Percentiles rank a stretch among this genome's conserved stretches.
phyloP scores from a whole-genome alignment of 2,113 vertebrate species.

The Hemibagrus wyckioides region DNA sequence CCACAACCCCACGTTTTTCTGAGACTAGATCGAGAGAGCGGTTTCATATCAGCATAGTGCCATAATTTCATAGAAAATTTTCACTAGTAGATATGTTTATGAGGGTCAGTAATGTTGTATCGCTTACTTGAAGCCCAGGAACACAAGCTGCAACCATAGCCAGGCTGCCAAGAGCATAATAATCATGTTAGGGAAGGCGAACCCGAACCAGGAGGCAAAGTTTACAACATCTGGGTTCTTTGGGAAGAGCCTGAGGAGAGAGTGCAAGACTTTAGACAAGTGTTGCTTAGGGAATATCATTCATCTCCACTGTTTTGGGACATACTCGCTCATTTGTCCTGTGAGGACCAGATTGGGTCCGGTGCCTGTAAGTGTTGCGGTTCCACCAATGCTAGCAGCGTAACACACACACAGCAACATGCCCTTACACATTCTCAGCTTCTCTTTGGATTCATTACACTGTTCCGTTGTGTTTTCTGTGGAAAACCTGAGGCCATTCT shows the following conservation, averaged over 20 bases:
- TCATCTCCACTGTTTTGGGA: slow-evolving; percentile 33
- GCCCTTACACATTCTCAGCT: slow-evolving; percentile 77
- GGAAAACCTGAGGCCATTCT: slow-evolving; percentile 59
- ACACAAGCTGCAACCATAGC: slow-evolving; percentile 88
- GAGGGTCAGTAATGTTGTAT: not conserved
- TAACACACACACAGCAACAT: slow-evolving; percentile 89
- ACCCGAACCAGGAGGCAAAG: slow-evolving; percentile 94
- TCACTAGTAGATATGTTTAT: not conserved
- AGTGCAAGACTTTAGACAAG: not conserved
- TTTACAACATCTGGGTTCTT: slow-evolving; percentile 83
- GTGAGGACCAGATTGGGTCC: slow-evolving; percentile 92
- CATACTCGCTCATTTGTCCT: slow-evolving; percentile 92
- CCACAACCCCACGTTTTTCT: slow-evolving; percentile 79
- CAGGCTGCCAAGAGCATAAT: slow-evolving; percentile 85
- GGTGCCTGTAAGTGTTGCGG: slow-evolving; percentile 90
- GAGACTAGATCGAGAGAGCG: slow-evolving; percentile 68
- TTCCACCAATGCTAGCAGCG: slow-evolving; percentile 93
- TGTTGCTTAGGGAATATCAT: not conserved
- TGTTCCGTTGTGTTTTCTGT: slow-evolving; percentile 53
- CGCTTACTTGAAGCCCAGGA: slow-evolving; percentile 84
- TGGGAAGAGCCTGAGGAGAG: slow-evolving; percentile 82
- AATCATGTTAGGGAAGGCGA: slow-evolving; percentile 92
- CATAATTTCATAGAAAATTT: not conserved
- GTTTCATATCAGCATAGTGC: too few species aligned
- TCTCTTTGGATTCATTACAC: slow-evolving; percentile 54